These are phyloP conservation scores for Troides helena DNA, from an alignment of 2,888 invertebrate species.

Conservation along the genomic window DNA sequence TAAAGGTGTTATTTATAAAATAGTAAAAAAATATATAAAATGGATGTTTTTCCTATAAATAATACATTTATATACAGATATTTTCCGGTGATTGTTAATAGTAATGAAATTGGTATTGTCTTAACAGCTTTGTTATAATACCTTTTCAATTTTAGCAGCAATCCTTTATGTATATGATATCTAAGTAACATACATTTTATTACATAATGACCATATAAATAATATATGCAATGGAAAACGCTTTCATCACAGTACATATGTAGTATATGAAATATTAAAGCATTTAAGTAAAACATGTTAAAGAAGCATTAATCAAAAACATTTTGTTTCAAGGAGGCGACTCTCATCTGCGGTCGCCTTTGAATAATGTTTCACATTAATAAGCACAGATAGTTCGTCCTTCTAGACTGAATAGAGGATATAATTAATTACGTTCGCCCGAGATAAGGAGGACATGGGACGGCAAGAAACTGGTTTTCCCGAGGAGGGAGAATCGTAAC, in stretches of 20 bases:
- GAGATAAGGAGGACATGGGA: constrained; percentile 45
- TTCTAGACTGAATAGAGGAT: constrained; percentile 59
- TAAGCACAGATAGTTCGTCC: constrained; percentile 67
- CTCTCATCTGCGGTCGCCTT: constrained; percentile 70
- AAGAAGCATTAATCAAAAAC: constrained; percentile 49
- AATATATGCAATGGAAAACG: not conserved
- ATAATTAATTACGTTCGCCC: constrained; percentile 65
- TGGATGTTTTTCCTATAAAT: too few species aligned
- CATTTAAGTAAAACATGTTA: not conserved
- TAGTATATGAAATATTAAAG: not conserved
- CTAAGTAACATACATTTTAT: not conserved
- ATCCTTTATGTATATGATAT: too few species aligned
- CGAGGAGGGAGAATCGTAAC: constrained; percentile 37
- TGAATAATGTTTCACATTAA: constrained; percentile 75
- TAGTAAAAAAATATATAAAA: too few species aligned
- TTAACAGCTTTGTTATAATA: too few species aligned
- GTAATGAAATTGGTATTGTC: too few species aligned
- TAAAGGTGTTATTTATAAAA: too few species aligned
- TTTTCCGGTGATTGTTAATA: too few species aligned
- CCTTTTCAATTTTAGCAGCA: not conserved
- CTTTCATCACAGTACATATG: not conserved
- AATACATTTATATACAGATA: too few species aligned
- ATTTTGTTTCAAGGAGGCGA: constrained; percentile 55
- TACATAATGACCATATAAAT: not conserved
- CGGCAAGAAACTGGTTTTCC: constrained; percentile 61